phyloP scores from a whole-genome alignment of 2,888 invertebrate genomes.

The Conchocele bisecta region DNA sequence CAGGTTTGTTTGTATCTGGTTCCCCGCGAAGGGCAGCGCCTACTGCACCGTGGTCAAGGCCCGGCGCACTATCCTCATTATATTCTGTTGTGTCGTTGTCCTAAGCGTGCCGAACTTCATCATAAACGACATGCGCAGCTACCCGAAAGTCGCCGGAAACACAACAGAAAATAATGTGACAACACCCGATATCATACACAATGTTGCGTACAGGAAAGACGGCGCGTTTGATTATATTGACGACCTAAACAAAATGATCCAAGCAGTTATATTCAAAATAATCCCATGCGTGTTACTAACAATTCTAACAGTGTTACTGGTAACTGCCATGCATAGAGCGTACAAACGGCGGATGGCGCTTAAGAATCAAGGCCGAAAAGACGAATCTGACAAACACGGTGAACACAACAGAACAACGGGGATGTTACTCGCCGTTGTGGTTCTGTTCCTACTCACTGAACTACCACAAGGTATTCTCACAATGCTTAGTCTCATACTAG shows the following conservation, averaged over 20 bases:
- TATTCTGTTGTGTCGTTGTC: constrained; percentile 92
- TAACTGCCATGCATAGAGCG: constrained; percentile 82
- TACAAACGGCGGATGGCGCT: constrained; percentile 75
- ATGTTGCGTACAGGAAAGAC: constrained; percentile 33
- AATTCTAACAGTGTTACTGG: constrained; percentile 84
- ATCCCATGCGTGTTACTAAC: constrained; percentile 95
- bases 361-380: constrained; percentile 78
- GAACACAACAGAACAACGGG: constrained; percentile 90
- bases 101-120: constrained; percentile 94
- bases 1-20: constrained; percentile 89
- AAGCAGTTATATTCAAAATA: constrained; percentile 96
- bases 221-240: constrained; percentile 52
- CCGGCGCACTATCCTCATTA: constrained; percentile 90
- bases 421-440: constrained; percentile 93
- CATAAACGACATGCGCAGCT: constrained; percentile 87
- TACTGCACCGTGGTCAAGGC: constrained; percentile 93
- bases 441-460: constrained; percentile 94
- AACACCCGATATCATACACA: constrained; percentile 86
- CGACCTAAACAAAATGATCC: constrained; percentile 85
- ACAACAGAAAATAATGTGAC: constrained; percentile 83
- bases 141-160: constrained; percentile 7
- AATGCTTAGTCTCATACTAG: constrained; percentile 88
- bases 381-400: constrained; percentile 79
- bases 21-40: constrained; percentile 90
- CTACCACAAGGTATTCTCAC: constrained; percentile 91